Evolutionary conservation across 2,888 invertebrate species (phyloP), one percentile per base, ranked within the genome.

Genomic region (Sceliomorpha sp.): DNA sequence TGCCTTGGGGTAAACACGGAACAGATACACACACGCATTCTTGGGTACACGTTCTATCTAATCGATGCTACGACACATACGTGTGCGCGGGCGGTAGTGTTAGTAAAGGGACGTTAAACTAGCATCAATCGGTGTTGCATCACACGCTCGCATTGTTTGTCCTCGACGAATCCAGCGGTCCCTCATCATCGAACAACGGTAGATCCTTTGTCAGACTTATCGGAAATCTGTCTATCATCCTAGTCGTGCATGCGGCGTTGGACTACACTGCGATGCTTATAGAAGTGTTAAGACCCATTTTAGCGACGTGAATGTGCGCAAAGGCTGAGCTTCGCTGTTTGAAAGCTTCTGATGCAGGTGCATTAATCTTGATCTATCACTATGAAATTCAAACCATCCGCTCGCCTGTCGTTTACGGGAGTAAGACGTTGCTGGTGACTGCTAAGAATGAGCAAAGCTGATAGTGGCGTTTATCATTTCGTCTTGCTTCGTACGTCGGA

Each of bases 91-190:
- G 14, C 55, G 55, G 55, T 55, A 53, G 36, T 47, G 63, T 55
- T 63, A 13, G 56, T 39, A 58, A 55, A 70, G 69, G 36, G 58
- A 63, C 58, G 62, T 68, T 68, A 62, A 68, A 66, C 56, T 36
- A 62, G 45, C 51, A 55, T 53, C 53, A 44, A 69, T 63, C 59
- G 59, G 48, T 48, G 59, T 37, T 42, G 37, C 39, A 48, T 53
- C 63, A 50, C 59, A 58, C 48, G 42, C 34, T 60, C 31, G 68
- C 45, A 42, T 53, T 70, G 64, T 66, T 66, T 66, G 53, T 58
- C 58, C 44, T 53, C 27, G 20, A 36, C 31, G 63, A 44, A 55
- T 56, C 45, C 36, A 15, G 13, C 10, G 40, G 40, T 59, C 31
- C 42, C 47, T 66, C 53, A 40, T 66, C 58, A 59, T 53, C 58